These are phyloP conservation scores for Phallusia fumigata DNA, from an alignment of 23 tunicate genomes.

Conservation along the genomic window DNA sequence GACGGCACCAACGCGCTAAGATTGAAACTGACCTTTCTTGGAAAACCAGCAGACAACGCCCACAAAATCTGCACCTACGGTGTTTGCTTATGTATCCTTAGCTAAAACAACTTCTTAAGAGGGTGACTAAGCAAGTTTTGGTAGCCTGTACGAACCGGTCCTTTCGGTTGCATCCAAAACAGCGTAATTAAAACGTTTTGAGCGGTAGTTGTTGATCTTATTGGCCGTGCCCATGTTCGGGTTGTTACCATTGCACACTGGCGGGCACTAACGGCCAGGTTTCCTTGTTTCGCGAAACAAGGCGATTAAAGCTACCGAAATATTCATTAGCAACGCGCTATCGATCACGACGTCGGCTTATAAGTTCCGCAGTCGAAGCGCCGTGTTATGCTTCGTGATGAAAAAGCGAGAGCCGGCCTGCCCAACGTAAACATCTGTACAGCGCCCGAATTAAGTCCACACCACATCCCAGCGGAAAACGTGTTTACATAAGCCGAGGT, in stretches of 20 bases:
- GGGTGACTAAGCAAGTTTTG: too few species aligned
- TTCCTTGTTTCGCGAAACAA: neutral
- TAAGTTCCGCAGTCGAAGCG: neutral
- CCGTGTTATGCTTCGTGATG: too few species aligned
- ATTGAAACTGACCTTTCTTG: neutral
- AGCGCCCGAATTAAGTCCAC: too few species aligned
- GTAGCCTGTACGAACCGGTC: too few species aligned
- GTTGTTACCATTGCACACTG: constrained; percentile 1
- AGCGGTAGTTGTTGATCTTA: neutral
- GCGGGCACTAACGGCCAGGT: neutral
- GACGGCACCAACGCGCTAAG: neutral
- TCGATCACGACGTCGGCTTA: neutral
- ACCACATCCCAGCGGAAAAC: too few species aligned
- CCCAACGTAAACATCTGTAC: too few species aligned
- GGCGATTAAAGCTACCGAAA: neutral
- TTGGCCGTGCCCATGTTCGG: neutral
- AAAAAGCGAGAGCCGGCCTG: too few species aligned
- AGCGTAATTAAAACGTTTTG: too few species aligned
- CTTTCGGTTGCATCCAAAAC: too few species aligned
- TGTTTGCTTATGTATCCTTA: too few species aligned
- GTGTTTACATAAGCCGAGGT: too few species aligned
- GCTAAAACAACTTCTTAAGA: too few species aligned
- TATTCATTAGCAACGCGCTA: neutral
- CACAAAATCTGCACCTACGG: neutral
- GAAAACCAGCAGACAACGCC: neutral